Conservation (phyloP, 2,113 vertebrate genomes). For the Delphinapterus leucas region DNA sequence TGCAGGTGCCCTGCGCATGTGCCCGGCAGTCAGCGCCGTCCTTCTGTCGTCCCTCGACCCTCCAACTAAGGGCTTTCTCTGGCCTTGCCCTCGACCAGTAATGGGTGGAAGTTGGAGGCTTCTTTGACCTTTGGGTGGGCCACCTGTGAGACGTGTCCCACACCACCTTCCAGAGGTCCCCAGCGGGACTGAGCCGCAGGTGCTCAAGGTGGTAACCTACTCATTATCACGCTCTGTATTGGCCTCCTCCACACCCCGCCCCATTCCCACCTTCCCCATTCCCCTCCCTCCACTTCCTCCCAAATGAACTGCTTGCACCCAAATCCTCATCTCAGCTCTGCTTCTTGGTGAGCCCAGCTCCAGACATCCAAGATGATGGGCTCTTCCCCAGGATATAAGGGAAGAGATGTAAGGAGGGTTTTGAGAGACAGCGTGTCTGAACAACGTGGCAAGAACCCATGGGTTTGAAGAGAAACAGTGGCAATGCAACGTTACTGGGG, state of each 20-base stretch:
- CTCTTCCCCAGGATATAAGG: neutral
- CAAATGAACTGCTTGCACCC: neutral
- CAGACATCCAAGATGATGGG: neutral
- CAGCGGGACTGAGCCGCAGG: neutral
- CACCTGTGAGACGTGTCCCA: neutral
- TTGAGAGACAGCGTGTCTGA: neutral
- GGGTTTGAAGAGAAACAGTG: neutral
- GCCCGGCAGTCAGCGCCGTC: accelerated
- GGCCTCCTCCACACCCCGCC: neutral
- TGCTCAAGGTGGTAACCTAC: neutral
- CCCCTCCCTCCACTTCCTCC: neutral
- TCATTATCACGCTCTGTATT: accelerated
- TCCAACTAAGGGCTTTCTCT: neutral
- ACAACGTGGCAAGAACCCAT: accelerated
- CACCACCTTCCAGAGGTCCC: neutral
- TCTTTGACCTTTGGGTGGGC: neutral
- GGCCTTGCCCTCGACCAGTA: neutral
- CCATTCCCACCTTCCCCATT: neutral
- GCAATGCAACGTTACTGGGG: neutral
- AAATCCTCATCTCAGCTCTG: neutral
- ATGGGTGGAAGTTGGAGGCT: neutral
- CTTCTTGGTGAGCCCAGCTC: neutral
- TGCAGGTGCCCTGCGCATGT: neutral
- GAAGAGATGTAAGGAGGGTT: neutral
- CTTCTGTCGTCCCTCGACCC: neutral